phyloP scores from a whole-genome alignment of 2,888 invertebrate genomes.

The Pristionchus fissidentatus region DNA sequence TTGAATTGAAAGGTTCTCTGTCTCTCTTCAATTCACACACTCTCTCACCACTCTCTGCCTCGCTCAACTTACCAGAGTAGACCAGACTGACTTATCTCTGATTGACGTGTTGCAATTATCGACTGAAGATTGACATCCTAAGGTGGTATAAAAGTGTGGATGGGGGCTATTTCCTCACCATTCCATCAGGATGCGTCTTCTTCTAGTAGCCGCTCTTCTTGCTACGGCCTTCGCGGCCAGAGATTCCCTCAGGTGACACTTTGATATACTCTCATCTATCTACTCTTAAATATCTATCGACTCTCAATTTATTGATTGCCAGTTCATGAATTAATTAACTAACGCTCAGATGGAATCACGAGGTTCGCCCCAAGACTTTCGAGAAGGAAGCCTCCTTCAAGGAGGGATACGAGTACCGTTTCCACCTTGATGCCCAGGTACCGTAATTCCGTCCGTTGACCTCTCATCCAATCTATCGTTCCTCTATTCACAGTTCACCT shows the following conservation, averaged over 20 bases:
- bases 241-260: conserved; percentile 24
- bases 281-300: too few relatives aligned
- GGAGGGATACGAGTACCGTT: conserved; percentile 25
- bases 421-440: conserved; percentile 42
- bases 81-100: neutral
- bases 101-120: neutral
- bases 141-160: neutral
- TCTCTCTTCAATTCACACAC: neutral
- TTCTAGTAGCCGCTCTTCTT: conserved; percentile 50
- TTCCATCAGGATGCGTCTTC: conserved; percentile 43
- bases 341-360: conserved; percentile 15
- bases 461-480: neutral
- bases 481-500: neutral
- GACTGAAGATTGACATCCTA: neutral
- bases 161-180: neutral
- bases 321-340: too few relatives aligned
- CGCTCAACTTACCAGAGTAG: neutral
- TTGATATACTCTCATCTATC: too few relatives aligned
- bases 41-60: neutral
- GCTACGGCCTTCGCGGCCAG: conserved; percentile 58
- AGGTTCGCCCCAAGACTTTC: neutral
- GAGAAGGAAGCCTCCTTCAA: neutral
- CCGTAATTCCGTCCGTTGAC: neutral
- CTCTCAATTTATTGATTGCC: too few relatives aligned
- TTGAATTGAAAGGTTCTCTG: neutral